phyloP scores from a whole-genome alignment of 2,797 vertebrate genomes.

The Halcyon smyrnensis region DNA sequence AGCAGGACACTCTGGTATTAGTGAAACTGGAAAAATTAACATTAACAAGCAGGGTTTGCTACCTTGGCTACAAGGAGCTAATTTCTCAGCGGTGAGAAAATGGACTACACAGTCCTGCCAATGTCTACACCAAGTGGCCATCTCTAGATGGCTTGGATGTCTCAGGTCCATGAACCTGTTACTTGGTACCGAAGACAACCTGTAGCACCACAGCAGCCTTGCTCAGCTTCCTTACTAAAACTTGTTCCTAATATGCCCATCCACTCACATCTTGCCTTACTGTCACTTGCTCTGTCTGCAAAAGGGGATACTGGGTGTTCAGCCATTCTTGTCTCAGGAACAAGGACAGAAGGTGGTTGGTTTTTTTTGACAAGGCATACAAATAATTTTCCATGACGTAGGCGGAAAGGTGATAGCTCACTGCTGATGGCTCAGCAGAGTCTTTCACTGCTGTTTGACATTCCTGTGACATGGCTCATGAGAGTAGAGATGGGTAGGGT shows the following conservation, averaged over 20 bases:
- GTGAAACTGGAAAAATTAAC: neutral
- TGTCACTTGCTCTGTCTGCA: slow-evolving; percentile 35
- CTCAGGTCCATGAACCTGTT: fast-evolving
- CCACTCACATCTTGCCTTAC: neutral
- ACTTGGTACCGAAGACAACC: neutral
- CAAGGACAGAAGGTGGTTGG: neutral
- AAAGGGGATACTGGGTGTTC: slow-evolving; percentile 7
- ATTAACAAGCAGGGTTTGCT: neutral
- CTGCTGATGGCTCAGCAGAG: neutral
- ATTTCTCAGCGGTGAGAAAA: neutral
- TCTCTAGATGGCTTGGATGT: neutral
- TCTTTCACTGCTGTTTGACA: neutral
- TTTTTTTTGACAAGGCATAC: neutral
- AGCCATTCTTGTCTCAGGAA: slow-evolving; percentile 26
- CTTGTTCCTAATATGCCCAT: neutral
- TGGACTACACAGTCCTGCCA: neutral
- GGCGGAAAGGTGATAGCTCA: neutral
- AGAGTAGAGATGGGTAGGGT: neutral
- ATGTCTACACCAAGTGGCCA: fast-evolving
- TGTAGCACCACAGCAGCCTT: neutral
- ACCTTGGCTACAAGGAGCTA: neutral
- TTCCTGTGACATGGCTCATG: neutral
- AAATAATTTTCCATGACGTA: neutral
- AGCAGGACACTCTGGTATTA: neutral
- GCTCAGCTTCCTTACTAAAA: neutral